A percentile compares a stretch with the other conserved stretches of the same genome.
Evolutionary conservation across 2,888 invertebrate genomes (phyloP).

Genomic region (Agrochola circellaris): DNA sequence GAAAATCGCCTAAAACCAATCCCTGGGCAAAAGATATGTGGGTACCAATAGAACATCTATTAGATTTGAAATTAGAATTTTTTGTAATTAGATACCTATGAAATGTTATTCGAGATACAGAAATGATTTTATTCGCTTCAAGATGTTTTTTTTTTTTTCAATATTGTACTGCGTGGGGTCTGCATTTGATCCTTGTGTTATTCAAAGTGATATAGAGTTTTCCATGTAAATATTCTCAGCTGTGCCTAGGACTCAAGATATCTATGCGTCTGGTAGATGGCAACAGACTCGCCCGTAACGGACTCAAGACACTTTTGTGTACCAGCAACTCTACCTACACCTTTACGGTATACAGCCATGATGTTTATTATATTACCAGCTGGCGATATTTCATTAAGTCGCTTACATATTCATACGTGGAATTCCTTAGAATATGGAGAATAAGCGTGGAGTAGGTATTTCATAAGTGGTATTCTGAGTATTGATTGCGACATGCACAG

Average conservation of each 20-base stretch:
- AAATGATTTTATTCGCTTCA: background rate
- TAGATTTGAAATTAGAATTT: constrained; percentile 17
- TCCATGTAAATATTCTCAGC: background rate
- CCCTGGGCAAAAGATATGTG: background rate
- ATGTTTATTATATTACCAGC: background rate
- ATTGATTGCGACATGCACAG: constrained; percentile 3
- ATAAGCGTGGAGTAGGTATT: constrained; percentile 9
- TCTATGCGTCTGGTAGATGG: background rate
- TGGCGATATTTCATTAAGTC: constrained; percentile 6
- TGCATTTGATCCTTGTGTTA: background rate
- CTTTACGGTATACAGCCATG: too few relatives aligned
- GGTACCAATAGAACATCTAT: background rate
- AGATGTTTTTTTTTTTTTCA: background rate
- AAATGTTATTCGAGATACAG: background rate
- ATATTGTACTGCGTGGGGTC: background rate
- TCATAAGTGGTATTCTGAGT: constrained; percentile 15
- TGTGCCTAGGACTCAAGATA: background rate
- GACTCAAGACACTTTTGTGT: background rate
- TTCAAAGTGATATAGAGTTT: background rate
- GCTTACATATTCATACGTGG: background rate
- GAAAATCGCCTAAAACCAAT: constrained; percentile 16
- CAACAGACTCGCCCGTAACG: background rate
- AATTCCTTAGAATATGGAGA: constrained; percentile 15
- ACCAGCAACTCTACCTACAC: background rate
- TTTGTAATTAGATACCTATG: constrained; percentile 3